Percentiles rank a stretch among this genome's conserved stretches.
Evolutionary conservation across 2,797 vertebrate species (phyloP).

Genomic region (Myripristis jacobus): DNA sequence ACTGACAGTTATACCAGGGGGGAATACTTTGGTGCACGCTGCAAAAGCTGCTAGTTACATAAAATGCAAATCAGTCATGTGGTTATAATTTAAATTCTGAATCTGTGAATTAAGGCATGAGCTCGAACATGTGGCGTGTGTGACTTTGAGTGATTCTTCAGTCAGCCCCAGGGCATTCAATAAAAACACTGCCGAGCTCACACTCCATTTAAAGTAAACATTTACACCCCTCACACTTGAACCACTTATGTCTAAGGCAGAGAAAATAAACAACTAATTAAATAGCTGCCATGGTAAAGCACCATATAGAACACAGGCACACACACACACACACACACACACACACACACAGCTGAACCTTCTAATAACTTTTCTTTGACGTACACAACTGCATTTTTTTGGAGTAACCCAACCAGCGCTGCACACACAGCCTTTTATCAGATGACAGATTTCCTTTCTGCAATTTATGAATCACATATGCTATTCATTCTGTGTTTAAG

Average conservation of each 20-base stretch:
- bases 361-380: no score
- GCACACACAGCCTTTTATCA: no score
- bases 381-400: no score
- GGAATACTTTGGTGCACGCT: neutral
- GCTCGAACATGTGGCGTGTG: conserved; percentile 45
- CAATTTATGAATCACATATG: no score
- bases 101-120: conserved; percentile 26
- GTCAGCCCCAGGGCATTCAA: conserved; percentile 43
- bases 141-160: conserved; percentile 50
- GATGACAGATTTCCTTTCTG: no score
- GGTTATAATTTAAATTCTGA: neutral
- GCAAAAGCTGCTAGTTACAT: neutral
- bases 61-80: neutral
- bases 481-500: neutral
- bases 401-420: no score
- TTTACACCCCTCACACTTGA: conserved; percentile 74
- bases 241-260: conserved; percentile 67
- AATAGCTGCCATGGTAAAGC: conserved; percentile 47
- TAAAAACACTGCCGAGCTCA: conserved; percentile 65
- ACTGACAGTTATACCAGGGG: neutral
- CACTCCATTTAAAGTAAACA: conserved; percentile 76
- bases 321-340: conserved; percentile 22
- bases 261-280: conserved; percentile 80
- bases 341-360: neutral
- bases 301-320: conserved; percentile 28